These are phyloP conservation scores for Rousettus madagascariensis DNA, from an alignment of 2,797 vertebrate species.

Conservation along the genomic window DNA sequence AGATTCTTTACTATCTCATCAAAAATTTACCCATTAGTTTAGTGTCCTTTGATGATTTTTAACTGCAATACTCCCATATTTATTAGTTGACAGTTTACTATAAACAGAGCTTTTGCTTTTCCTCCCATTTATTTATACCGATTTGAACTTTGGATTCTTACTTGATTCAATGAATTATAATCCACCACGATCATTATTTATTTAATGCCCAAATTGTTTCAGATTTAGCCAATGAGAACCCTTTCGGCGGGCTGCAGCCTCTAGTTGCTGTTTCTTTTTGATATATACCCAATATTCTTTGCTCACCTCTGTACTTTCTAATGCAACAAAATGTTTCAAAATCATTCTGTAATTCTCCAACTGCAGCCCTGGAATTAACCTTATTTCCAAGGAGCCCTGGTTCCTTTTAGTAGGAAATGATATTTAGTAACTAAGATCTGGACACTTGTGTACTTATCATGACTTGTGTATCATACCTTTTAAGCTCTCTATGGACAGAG, in stretches of 20 bases:
- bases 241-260: not conserved
- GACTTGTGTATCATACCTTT: not conserved
- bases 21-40: not conserved
- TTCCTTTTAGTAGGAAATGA: not conserved
- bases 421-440: not conserved
- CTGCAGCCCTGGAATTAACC: not conserved
- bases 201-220: not conserved
- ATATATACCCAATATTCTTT: not conserved
- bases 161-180: not conserved
- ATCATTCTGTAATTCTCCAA: not conserved
- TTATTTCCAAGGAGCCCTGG: not conserved
- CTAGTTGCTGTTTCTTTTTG: not conserved
- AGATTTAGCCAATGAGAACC: not conserved
- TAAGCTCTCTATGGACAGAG: not conserved
- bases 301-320: slow-evolving; percentile 1
- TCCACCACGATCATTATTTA: not conserved
- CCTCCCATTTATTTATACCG: not conserved
- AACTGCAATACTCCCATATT: not conserved
- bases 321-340: not conserved
- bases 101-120: not conserved
- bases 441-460: not conserved
- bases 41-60: not conserved
- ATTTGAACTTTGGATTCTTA: not conserved
- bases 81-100: not conserved
- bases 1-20: not conserved